phyloP scores from a whole-genome alignment of 2,113 vertebrate species.

The Rhineura floridana region DNA sequence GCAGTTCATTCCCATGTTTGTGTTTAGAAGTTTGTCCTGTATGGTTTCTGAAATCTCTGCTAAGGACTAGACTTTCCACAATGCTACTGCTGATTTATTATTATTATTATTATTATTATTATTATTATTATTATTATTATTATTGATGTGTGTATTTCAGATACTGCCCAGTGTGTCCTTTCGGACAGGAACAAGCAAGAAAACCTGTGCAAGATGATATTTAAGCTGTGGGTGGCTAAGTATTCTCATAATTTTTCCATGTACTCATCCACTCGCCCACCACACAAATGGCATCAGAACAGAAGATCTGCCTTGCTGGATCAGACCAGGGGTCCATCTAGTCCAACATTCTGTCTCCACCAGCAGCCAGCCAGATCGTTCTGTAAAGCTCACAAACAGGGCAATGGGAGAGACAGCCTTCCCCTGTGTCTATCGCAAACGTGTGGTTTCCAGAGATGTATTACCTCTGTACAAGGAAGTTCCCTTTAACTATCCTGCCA shows the following conservation, averaged over 20 bases:
- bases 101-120: no score
- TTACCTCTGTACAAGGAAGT: background rate
- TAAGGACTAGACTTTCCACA: background rate
- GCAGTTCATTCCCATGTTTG: background rate
- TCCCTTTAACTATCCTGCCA: background rate
- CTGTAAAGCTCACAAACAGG: background rate
- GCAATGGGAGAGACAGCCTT: background rate
- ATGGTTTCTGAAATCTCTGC: background rate
- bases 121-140: no score
- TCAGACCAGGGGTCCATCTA: background rate
- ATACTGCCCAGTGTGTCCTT: background rate
- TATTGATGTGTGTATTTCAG: background rate
- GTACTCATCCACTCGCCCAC: slow-evolving; percentile 7
- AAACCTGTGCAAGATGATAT: slow-evolving; percentile 2
- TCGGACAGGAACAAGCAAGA: background rate
- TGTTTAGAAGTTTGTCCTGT: background rate
- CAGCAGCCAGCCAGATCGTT: background rate
- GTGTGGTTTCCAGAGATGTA: background rate
- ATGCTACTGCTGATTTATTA: no score
- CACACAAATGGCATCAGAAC: slow-evolving; percentile 11
- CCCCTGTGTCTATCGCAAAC: background rate
- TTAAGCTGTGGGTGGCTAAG: slow-evolving; percentile 6
- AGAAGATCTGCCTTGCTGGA: slow-evolving; percentile 7
- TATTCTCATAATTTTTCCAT: background rate
- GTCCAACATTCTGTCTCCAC: background rate